Base-by-base conservation (phyloP, 2,888 invertebrate genomes). In the Ophion costatus region DNA sequence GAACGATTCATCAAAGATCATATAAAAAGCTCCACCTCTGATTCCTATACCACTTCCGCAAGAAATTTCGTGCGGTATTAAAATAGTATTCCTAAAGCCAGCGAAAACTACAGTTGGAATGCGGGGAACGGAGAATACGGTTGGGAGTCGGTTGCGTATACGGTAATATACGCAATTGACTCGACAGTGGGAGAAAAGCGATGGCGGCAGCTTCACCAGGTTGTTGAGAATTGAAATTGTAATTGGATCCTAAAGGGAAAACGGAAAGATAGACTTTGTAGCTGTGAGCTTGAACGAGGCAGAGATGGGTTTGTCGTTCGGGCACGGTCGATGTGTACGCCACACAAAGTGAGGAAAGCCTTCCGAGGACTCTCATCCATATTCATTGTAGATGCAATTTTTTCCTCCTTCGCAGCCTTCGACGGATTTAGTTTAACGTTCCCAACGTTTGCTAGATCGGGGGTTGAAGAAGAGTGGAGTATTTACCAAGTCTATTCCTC, bases 221-320 rank as follows among this genome's bases (percentile, higher is more conserved):
- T 51, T 17, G 17, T 71, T 56, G 33, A 24, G 78, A 82, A 80
- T 87, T 86, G 82, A 90, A 90, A 89, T 90, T 80, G 85, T 90
- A 90, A 90, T 89, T 89, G 89, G 87, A 89, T 89, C 89, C 86
- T 51, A 82, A 82, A 63, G 84, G 85, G 80, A 83, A 86, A 81
- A 51, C 51, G 45, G 77, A 64, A 38, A 20, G 51, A 51, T 45
- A 45, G 45, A 45, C 11, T 14, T 45, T 45, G 45, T 10, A 14
- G 45, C 11, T 14, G 45, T 45, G 45, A 14, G 45, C 11, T 45
- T 29, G 45, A 14, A 45, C 45, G 45, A 45, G 45, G 3, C 14
- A 3, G 45, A 45, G 29, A 29, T 29, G 29, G 29, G 29, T 29
- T 29, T 11, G 9, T 45, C 14, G 45, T 45, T 11, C 11, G 45